phyloP scores from a whole-genome alignment of 2,888 invertebrate genomes.

The Cotesia congregata region DNA sequence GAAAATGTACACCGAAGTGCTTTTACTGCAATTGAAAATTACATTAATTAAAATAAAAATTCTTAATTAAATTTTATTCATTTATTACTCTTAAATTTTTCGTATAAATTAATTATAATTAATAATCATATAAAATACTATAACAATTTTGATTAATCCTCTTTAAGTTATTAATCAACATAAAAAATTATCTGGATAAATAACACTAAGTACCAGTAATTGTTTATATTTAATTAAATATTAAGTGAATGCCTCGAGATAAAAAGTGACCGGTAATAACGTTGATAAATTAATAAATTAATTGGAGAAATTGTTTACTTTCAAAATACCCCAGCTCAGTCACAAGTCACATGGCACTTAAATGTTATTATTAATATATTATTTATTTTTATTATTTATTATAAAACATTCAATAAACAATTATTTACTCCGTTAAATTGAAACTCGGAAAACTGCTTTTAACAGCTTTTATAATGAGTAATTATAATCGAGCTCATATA shows the following conservation, averaged over 20 bases:
- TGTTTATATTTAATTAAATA: not conserved
- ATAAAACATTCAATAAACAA: constrained; percentile 4
- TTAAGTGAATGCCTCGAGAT: constrained; percentile 16
- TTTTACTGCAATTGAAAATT: not conserved
- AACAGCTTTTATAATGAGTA: not conserved
- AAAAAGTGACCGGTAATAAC: constrained; percentile 31
- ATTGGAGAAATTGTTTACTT: not conserved
- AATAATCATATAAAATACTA: constrained; percentile 12
- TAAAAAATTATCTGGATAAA: constrained; percentile 14
- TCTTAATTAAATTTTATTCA: not conserved
- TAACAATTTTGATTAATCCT: constrained; percentile 31
- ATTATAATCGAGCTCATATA: not conserved
- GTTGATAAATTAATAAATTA: constrained; percentile 11
- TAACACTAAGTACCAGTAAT: not conserved
- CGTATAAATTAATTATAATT: not conserved
- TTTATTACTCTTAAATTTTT: not conserved
- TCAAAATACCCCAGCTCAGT: constrained; percentile 21
- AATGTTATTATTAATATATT: not conserved
- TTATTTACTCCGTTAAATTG: not conserved
- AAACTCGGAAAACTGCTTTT: not conserved
- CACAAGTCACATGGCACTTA: constrained; percentile 29
- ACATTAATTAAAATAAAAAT: not conserved
- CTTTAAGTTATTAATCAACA: constrained; percentile 41
- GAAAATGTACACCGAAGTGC: not conserved
- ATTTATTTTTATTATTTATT: not conserved